Base-by-base conservation (phyloP, 1,140 invertebrate species). In the Cyphomyrmex costatus region DNA sequence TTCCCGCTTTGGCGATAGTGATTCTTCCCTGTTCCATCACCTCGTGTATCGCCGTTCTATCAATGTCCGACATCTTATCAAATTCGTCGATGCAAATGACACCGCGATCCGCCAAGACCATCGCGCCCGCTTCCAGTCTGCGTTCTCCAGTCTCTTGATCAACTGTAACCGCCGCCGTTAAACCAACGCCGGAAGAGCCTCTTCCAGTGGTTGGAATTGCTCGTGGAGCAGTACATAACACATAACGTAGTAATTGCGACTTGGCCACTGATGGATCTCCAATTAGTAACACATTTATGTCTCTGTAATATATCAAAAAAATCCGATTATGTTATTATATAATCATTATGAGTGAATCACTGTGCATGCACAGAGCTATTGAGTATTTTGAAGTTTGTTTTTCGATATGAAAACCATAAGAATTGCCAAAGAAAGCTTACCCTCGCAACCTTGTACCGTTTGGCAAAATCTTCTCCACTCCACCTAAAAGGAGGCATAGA, bases 51-150 rank as follows among this genome's bases (percentile, higher is more conserved):
- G 99, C 99, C 19, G 99, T 99, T 91, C 99, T 96, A 96, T 99
- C 99, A 78, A 99, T 98, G 93, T 99, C 99, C n/a, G 98, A 99
- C 99, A 99, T 99, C 96, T 99, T 99, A 95, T 99, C 99, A 95
- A 99, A 99, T 96, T 99, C 99, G 95, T 99, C 99, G 94, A 99
- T 99, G 93, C 99, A 99, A 70, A 99, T 99, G 65, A 99, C 98
- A 30, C 99, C 99, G 74, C 99, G 96, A 95, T 99, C 99, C 0
- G 99, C 99, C 36, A 99, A 94, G n/a, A 99, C 99, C 99, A 99
- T 99, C 86, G 99, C 99, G 92, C 99, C 99, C 6, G 99, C 99
- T 96, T 99, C 99, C 27, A 99, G 94, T 79, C 98, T 96, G 86
- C 97, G 95, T 91, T 98, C 97, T 19, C 99, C 98, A 70, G 98